phyloP scores from a whole-genome alignment of 2,888 invertebrate genomes.

The Clunio marinus region DNA sequence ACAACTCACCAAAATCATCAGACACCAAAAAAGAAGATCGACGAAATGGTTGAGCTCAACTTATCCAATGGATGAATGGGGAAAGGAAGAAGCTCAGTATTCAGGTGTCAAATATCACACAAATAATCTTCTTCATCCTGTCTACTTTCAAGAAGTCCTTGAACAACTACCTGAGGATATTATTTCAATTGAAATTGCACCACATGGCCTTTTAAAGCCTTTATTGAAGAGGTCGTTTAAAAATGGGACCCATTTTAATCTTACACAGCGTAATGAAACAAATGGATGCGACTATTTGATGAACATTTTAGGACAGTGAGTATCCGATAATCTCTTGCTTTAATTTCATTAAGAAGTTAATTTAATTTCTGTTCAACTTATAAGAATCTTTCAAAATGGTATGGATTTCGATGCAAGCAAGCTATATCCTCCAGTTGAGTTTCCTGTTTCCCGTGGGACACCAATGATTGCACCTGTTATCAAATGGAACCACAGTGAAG shows the following conservation, averaged over 20 bases:
- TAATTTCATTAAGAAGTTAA: slow-evolving; percentile 41
- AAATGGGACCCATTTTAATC: slow-evolving; percentile 66
- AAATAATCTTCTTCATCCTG: slow-evolving; percentile 69
- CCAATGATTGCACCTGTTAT: slow-evolving; percentile 73
- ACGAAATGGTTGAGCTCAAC: slow-evolving; percentile 76
- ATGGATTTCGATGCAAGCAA: slow-evolving; percentile 64
- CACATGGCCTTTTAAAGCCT: slow-evolving; percentile 83
- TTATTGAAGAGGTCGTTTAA: slow-evolving; percentile 74
- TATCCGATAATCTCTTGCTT: slow-evolving; percentile 41
- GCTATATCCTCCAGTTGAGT: slow-evolving; percentile 65
- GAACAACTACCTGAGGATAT: slow-evolving; percentile 75
- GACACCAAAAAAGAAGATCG: slow-evolving; percentile 60
- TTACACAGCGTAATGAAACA: slow-evolving; percentile 67
- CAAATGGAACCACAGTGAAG: slow-evolving; percentile 73
- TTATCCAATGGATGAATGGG: slow-evolving; percentile 63
- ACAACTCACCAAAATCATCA: slow-evolving; percentile 59
- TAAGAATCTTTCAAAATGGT: slow-evolving; percentile 68
- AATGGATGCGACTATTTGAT: slow-evolving; percentile 62
- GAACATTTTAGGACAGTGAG: slow-evolving; percentile 63
- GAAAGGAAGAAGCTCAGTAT: slow-evolving; percentile 56
- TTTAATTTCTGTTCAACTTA: too few relatives aligned
- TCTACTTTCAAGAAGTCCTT: slow-evolving; percentile 77
- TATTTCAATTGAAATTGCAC: slow-evolving; percentile 82
- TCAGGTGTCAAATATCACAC: slow-evolving; percentile 80
- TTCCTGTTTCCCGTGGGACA: slow-evolving; percentile 76